Conservation (phyloP, 2,888 invertebrate species). For the Ectemnius continuus region DNA sequence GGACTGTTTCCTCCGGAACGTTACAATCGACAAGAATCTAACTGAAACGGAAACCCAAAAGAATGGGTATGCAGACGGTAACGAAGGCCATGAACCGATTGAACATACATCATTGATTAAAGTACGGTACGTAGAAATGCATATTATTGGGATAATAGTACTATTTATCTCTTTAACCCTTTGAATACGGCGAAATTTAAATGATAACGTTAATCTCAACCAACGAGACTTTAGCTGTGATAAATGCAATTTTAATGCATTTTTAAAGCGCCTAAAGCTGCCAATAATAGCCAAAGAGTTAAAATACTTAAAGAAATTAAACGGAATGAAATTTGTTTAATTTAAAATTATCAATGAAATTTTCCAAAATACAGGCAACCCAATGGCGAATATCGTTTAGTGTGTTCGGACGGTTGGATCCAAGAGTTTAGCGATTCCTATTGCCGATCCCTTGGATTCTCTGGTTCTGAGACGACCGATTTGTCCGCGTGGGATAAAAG, state of each 20-base stretch:
- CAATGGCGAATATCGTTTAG: conserved; percentile 74
- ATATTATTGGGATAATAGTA: too few relatives aligned
- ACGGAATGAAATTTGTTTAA: too few relatives aligned
- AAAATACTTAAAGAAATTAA: not conserved
- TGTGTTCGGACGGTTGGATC: conserved; percentile 81
- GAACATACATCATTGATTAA: conserved; percentile 58
- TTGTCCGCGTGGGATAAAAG: conserved; percentile 77
- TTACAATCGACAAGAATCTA: conserved; percentile 52
- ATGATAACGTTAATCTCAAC: too few relatives aligned
- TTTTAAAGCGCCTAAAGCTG: too few relatives aligned
- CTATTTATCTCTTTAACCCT: not conserved
- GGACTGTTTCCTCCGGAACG: conserved; percentile 77
- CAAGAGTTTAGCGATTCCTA: conserved; percentile 79
- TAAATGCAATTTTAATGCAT: too few relatives aligned
- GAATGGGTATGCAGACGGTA: conserved; percentile 45
- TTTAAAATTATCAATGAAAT: too few relatives aligned
- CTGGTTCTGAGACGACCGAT: conserved; percentile 77
- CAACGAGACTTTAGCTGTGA: too few relatives aligned
- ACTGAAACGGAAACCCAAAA: conserved; percentile 31
- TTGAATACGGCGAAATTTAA: too few relatives aligned
- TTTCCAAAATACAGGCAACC: conserved; percentile 60
- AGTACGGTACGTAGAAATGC: conserved; percentile 55
- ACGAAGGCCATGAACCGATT: conserved; percentile 45
- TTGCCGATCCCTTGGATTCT: conserved; percentile 80
- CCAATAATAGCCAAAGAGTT: too few relatives aligned